Conservation (phyloP, 2,888 invertebrate genomes). For the Protula sp. region DNA sequence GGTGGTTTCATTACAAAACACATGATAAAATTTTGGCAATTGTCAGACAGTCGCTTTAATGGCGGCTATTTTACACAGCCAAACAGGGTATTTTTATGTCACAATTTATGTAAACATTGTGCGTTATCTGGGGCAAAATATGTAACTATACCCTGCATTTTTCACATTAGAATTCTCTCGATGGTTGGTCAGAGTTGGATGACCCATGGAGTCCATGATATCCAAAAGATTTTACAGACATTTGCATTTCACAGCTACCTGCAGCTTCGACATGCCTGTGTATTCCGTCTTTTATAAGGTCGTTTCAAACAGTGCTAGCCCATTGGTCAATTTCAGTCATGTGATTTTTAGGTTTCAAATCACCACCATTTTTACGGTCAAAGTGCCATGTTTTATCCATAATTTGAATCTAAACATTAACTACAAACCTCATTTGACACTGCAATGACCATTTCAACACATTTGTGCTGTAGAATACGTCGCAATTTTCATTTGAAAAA, state of each 20-base stretch:
- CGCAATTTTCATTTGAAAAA: no score
- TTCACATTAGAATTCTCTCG: background rate
- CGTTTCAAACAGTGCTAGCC: slow-evolving; percentile 35
- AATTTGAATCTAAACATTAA: no score
- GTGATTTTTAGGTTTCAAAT: no score
- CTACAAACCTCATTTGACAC: no score
- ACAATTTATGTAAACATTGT: no score
- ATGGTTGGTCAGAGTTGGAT: background rate
- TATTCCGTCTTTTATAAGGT: slow-evolving; percentile 34
- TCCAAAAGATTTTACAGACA: background rate
- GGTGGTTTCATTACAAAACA: background rate
- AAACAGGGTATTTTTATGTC: no score
- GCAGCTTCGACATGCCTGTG: background rate
- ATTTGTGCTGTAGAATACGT: no score
- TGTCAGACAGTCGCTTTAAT: background rate
- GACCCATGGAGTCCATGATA: background rate
- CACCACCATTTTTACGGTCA: no score
- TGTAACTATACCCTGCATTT: background rate
- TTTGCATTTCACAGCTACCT: background rate
- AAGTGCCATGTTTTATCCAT: no score
- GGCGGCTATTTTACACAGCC: no score
- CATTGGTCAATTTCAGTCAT: slow-evolving; percentile 47
- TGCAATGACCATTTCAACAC: no score
- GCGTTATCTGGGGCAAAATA: background rate
- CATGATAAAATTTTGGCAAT: background rate